Evolutionary conservation across 2,888 invertebrate species (phyloP), one percentile per base, ranked within the genome.

Genomic region (Drosophila melanosoma): DNA sequence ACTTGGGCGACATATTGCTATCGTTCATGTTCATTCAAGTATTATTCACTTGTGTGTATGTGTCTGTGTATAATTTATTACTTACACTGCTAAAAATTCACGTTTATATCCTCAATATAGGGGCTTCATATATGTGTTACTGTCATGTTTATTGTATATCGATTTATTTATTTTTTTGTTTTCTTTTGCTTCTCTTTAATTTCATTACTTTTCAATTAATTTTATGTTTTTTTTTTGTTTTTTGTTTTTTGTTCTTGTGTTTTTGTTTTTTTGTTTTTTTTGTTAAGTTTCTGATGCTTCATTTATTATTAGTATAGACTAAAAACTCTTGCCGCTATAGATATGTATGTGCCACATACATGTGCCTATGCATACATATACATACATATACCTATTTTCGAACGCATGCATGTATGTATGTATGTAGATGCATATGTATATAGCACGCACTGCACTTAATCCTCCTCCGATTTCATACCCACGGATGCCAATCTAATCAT

Each of bases 1-100:
- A 51, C n/a, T 54, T 29, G 29, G 57, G 48, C 58, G 51, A 32
- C 69, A 69, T 60, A 35, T 70, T 36, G 35, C 35, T 38, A 29
- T 56, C 45, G 42, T 29, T 33, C 40, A 42, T 70, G 35, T 57
- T 45, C 52, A 20, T 15, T n/a, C 33, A 15, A 35, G 69, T 68
- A n/a, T 36, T 62, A 38, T 58, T 52, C 59, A 57, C 42, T 65
- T 69, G 79, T 81, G 70, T 82, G 74, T 74, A 64, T 72, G 66
- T 72, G 72, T 81, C 15, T 65, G 70, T 86, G 84, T 85, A 82
- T 86, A 83, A 74, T 82, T 87, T 87, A 87, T 82, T 83, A 78
- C 87, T 87, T 87, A 89, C 74, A 78, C 67, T 83, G 88, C 87
- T 89, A 87, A 81, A 87, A 87, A 87, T 89, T 89, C 83, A 86